Evolutionary conservation across 2,797 vertebrate species (phyloP).

Genomic region (Acanthis flammea): DNA sequence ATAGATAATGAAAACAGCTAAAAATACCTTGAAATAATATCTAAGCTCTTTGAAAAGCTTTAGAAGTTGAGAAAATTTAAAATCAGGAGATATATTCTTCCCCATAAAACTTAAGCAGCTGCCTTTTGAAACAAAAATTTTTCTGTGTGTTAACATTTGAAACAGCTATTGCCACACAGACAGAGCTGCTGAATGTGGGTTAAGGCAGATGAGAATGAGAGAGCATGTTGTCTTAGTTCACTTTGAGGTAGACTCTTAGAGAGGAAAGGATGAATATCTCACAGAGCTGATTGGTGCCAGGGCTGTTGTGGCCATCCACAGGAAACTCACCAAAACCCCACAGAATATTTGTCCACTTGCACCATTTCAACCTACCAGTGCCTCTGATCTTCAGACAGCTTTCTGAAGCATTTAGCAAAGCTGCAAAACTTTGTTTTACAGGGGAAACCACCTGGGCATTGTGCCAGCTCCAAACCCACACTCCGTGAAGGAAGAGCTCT

Average conservation of each 20-base stretch:
- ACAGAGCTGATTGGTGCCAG: constrained; percentile 14
- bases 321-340: constrained; percentile 43
- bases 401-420: background rate
- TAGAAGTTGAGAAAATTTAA: background rate
- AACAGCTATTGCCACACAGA: background rate
- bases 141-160: background rate
- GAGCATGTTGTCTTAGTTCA: background rate
- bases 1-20: background rate
- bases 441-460: background rate
- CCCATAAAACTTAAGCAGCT: background rate
- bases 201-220: background rate
- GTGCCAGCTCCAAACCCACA: background rate
- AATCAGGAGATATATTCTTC: background rate
- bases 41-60: background rate
- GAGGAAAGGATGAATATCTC: constrained; percentile 13
- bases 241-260: background rate
- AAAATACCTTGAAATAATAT: background rate
- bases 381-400: background rate
- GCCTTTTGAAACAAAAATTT: background rate
- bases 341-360: background rate
- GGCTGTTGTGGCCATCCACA: background rate
- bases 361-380: background rate
- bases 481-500: constrained; percentile 23
- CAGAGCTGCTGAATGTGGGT: background rate
- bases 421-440: background rate